Evolutionary conservation across 1,140 invertebrate species (phyloP).

Genomic region (Bombus vancouverensis): DNA sequence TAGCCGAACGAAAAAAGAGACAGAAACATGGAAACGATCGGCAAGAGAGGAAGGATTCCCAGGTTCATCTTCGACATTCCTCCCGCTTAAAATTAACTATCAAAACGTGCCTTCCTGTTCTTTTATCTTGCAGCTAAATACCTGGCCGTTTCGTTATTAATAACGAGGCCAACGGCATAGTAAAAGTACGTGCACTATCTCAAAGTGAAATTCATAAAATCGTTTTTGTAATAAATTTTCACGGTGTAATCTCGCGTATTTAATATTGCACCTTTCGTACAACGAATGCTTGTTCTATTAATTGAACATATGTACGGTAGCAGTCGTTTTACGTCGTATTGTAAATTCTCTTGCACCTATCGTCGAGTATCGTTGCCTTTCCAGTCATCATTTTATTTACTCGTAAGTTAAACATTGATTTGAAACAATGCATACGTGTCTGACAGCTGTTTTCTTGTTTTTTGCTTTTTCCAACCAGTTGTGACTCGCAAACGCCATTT

Average conservation of each 20-base stretch:
- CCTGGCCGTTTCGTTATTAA: conserved; percentile 63
- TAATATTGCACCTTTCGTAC: conserved; percentile 1
- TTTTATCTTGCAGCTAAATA: conserved; percentile 62
- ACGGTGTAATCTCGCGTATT: conserved; percentile 23
- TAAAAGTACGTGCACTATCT: conserved; percentile 50
- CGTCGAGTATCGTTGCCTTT: background rate
- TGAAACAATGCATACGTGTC: conserved; percentile 7
- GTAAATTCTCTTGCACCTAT: background rate
- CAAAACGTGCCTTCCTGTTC: conserved; percentile 49
- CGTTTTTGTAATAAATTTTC: conserved; percentile 39
- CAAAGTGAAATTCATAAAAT: conserved; percentile 42
- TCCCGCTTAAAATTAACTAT: conserved; percentile 63
- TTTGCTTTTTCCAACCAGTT: conserved; percentile 36
- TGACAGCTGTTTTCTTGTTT: conserved; percentile 37
- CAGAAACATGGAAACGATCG: conserved; percentile 33
- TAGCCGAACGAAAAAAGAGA: conserved; percentile 23
- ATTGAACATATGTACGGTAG: background rate
- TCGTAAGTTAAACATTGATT: background rate
- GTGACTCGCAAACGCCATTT: conserved; percentile 25
- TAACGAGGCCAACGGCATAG: conserved; percentile 43
- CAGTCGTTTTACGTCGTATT: background rate
- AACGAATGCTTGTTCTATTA: conserved; percentile 7
- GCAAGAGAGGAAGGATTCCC: background rate
- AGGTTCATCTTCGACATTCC: conserved; percentile 46
- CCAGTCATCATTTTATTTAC: background rate